Evolutionary conservation across 2,888 invertebrate species (phyloP).

Genomic region (Drosophila putrida): DNA sequence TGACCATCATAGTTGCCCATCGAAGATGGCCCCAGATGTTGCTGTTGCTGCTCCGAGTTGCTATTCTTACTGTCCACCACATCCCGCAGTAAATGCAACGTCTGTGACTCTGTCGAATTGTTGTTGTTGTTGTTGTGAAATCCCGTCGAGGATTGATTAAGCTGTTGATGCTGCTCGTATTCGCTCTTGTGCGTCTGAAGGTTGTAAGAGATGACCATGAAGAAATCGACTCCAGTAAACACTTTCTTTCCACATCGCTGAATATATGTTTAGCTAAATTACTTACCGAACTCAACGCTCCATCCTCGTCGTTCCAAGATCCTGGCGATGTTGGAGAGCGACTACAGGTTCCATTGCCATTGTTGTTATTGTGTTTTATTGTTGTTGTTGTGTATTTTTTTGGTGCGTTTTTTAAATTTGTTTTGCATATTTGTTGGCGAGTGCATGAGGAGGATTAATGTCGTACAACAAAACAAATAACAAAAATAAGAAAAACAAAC

Average conservation of each 20-base stretch:
- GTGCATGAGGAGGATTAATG: constrained; percentile 70
- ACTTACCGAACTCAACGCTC: constrained; percentile 83
- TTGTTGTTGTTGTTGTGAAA: constrained; percentile 46
- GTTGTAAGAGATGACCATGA: constrained; percentile 3
- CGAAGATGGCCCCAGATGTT: constrained; percentile 30
- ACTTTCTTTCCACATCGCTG: not conserved
- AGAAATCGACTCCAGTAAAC: constrained; percentile 4
- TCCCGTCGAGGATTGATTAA: constrained; percentile 56
- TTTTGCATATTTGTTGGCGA: constrained; percentile 59
- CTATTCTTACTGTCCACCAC: constrained; percentile 69
- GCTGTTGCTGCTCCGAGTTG: constrained; percentile 58
- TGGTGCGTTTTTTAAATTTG: constrained; percentile 44
- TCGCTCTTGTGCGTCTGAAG: constrained; percentile 82
- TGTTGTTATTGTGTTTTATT: constrained; percentile 45
- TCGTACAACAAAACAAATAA: constrained; percentile 64
- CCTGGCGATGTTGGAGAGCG: constrained; percentile 85
- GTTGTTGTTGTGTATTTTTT: constrained; percentile 19
- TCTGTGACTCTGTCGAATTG: constrained; percentile 52
- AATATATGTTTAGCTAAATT: constrained; percentile 6
- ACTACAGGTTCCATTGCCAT: constrained; percentile 63
- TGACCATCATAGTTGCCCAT: constrained; percentile 91
- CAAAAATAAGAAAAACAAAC: constrained; percentile 71
- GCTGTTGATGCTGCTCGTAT: constrained; percentile 72
- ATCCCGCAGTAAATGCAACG: constrained; percentile 57
- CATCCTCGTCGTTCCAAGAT: constrained; percentile 85